Evolutionary conservation across 1,140 invertebrate genomes (phyloP).

Genomic region (Samia ricini): DNA sequence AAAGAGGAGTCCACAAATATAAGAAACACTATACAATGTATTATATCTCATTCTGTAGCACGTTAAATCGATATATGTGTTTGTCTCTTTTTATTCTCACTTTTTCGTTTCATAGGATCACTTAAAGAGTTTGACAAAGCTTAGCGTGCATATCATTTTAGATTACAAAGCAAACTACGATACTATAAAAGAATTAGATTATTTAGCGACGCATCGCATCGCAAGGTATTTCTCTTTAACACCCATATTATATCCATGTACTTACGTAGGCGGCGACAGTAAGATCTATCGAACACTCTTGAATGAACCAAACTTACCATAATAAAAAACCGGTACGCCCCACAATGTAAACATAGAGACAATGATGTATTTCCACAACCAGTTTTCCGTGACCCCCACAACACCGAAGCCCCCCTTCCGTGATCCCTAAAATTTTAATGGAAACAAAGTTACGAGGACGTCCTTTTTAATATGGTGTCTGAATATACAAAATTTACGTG

Average conservation of each 20-base stretch:
- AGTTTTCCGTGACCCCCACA: slow-evolving; percentile 24
- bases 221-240: too few relatives aligned
- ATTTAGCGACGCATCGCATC: too few relatives aligned
- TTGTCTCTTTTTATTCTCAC: too few relatives aligned
- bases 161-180: too few relatives aligned
- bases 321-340: slow-evolving; percentile 46
- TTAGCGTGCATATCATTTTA: too few relatives aligned
- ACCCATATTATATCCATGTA: background rate
- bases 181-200: too few relatives aligned
- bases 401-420: slow-evolving; percentile 1
- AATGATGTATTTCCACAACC: slow-evolving; percentile 38
- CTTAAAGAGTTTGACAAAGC: too few relatives aligned
- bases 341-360: slow-evolving; percentile 38
- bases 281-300: slow-evolving; percentile 2
- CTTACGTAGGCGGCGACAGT: background rate
- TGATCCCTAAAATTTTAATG: background rate
- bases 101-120: too few relatives aligned
- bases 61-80: too few relatives aligned
- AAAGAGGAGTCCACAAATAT: too few relatives aligned
- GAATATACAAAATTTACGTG: slow-evolving; percentile 25
- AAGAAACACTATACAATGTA: too few relatives aligned
- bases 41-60: too few relatives aligned
- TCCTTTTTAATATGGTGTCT: background rate
- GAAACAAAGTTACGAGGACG: background rate
- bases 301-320: slow-evolving; percentile 23